A percentile compares a stretch with the other conserved stretches of the same genome.
phyloP scores from a whole-genome alignment of 2,888 invertebrate species.

The Chrysolina oricalcia region DNA sequence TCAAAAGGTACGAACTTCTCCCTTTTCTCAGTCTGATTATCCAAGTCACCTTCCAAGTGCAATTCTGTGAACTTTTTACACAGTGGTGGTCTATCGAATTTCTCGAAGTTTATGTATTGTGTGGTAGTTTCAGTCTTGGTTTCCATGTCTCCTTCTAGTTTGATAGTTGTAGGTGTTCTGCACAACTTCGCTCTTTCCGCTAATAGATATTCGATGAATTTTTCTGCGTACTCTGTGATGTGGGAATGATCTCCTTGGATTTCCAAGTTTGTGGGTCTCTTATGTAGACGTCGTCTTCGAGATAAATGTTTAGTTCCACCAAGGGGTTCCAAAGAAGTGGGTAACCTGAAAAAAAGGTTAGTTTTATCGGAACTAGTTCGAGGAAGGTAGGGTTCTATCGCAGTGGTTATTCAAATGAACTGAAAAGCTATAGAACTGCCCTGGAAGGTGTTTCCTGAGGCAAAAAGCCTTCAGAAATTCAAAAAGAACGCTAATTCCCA shows the following conservation, averaged over 20 bases:
- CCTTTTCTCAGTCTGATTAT: conserved; percentile 70
- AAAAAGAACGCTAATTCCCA: too few species aligned
- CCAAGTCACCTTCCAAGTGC: conserved; percentile 72
- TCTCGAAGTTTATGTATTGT: conserved; percentile 72
- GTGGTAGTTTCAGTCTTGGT: conserved; percentile 73
- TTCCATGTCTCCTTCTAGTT: conserved; percentile 69
- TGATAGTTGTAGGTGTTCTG: conserved; percentile 68
- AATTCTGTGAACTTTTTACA: conserved; percentile 71
- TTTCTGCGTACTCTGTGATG: conserved; percentile 72
- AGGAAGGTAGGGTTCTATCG: too few species aligned
- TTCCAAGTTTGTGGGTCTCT: conserved; percentile 71
- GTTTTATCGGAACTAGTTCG: neutral
- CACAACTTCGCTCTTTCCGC: conserved; percentile 70
- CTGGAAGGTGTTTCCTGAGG: too few species aligned
- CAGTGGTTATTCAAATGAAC: too few species aligned
- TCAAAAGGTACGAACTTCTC: conserved; percentile 70
- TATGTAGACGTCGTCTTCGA: conserved; percentile 49
- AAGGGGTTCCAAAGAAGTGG: conserved; percentile 4
- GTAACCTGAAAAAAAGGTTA: neutral
- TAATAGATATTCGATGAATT: conserved; percentile 72
- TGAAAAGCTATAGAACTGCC: too few species aligned
- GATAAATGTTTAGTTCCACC: neutral
- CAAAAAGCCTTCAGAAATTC: too few species aligned
- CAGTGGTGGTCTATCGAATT: conserved; percentile 69
- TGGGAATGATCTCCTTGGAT: conserved; percentile 73